Base-by-base conservation (phyloP, 2,113 vertebrate genomes). In the Mormoops blainvillei region DNA sequence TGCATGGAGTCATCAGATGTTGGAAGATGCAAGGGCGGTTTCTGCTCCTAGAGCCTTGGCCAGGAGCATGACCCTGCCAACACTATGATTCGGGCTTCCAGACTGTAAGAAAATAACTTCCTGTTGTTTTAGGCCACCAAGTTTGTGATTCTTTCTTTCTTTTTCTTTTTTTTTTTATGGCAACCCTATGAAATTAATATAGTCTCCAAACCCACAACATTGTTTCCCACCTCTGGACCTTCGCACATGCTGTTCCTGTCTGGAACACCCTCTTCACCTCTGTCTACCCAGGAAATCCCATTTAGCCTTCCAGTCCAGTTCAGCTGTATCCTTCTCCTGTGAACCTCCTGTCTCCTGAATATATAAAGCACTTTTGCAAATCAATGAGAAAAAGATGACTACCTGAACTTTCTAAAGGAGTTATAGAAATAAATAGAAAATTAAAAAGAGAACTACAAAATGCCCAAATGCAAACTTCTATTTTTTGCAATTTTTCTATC, bases 401-500 rank as follows among this genome's bases (percentile, higher is more conserved):
- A 43, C 12, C 65, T 73, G 28, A 18, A 52, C 54, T 91, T 89
- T 89, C 71, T 63, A 90, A 94, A 88, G 65, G 80, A 91, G n/a
- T 54, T 50, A 54, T 36, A 45, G 52, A 84, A 87, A 76, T 43
- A 19, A 91, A 74, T 0, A 74, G 38, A 86, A 94, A 92, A 82
- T 36, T 61, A 52, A 89, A 71, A 68, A 63, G 45, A 86, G n/a
- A 96, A 89, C n/a, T 31, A 63, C 61, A 63, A 63, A 61, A 10
- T 28, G 11, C 61, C 61, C 61, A 31, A 14, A 63, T 63, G 24
- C 28, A 88, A 95, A 91, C 73, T 22, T 73, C 16, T 43, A 26
- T 45, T 19, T 83, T 92, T 77, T 87, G 5, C 13, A 83, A 81
- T 65, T 96, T 94, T 94, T 84, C 74, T 93, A 80, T 89, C 50